Percentiles rank a stretch among this genome's conserved stretches.
These are phyloP conservation scores for Emesis russula DNA, from an alignment of 2,888 invertebrate genomes.

Conservation along the genomic window DNA sequence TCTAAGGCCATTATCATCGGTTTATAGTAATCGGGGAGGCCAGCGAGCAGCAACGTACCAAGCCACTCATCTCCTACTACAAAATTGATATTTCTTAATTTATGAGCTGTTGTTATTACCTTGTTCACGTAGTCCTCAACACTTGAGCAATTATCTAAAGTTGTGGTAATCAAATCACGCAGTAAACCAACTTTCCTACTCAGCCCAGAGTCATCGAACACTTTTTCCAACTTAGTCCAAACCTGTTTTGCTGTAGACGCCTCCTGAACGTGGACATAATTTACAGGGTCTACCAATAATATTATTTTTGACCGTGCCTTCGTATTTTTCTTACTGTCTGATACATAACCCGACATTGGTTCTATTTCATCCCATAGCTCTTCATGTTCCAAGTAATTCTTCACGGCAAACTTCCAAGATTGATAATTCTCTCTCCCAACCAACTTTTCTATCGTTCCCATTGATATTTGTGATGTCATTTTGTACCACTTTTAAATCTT, in stretches of 20 bases:
- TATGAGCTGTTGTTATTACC: conserved; percentile 45
- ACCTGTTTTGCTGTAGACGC: conserved; percentile 27
- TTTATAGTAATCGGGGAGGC: conserved; percentile 45
- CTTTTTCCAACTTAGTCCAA: conserved; percentile 35
- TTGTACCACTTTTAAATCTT: background rate
- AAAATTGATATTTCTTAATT: conserved; percentile 44
- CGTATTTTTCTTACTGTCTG: conserved; percentile 22
- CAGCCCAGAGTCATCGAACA: conserved; percentile 53
- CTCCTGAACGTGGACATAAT: conserved; percentile 69
- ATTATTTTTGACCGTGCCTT: conserved; percentile 63
- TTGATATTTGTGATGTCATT: conserved; percentile 26
- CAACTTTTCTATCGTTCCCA: conserved; percentile 36
- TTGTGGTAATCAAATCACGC: conserved; percentile 44
- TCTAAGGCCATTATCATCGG: conserved; percentile 70
- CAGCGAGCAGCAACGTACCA: conserved; percentile 46
- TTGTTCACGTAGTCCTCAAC: conserved; percentile 45
- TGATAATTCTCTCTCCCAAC: conserved; percentile 62
- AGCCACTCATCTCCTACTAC: conserved; percentile 55
- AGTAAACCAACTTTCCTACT: conserved; percentile 44
- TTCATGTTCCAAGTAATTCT: conserved; percentile 66
- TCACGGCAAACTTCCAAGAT: conserved; percentile 64
- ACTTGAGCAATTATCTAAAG: conserved; percentile 31
- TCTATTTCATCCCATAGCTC: conserved; percentile 60
- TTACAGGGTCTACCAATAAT: conserved; percentile 57
- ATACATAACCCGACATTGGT: background rate